Evolutionary conservation across 2,797 vertebrate genomes (phyloP), one percentile per base, ranked within the genome.

Genomic region (Chaetophractus vellerosus): DNA sequence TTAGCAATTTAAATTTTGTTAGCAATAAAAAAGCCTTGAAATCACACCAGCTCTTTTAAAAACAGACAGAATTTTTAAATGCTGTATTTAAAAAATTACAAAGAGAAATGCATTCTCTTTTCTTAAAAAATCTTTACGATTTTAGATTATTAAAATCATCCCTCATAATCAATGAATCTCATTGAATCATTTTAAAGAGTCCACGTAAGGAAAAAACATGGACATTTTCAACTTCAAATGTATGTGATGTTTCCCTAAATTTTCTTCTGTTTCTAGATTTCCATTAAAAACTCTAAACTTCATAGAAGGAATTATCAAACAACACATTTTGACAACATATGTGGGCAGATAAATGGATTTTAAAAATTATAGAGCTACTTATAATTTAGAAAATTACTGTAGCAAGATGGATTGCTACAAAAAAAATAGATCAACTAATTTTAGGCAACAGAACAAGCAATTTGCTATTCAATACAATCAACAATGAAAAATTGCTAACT

Each of bases 71-170:
- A 74, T 38, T 36, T 64, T 52, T 24, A 64, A 74, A 63, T 55
- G 26, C 3, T 52, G 11, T 50, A 31, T 15, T 48, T 50, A 50
- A 18, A 69, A 19, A 55, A 63, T 31, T 12, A 63, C 31, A 41
- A 75, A 33, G 0, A 45, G 66, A 71, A 45, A 45, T 55, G 8
- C n/a, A 18, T 45, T 78, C n/a, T 69, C 1, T 61, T n/a, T 75
- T 88, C 76, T 72, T 72, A 63, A 80, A 72, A 55, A n/a, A 57
- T 84, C 6, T 90, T 85, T 14, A 48, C 48, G 48, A 33, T 64
- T 71, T 90, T 41, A 71, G 16, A 85, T 79, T 63, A 41, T 21
- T 72, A 55, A 90, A 94, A 55, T 72, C 31, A 90, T 91, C 64
- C 19, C 57, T 24, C 12, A 85, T 52, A 14, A 48, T 61, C 23